Evolutionary conservation across 1,140 invertebrate genomes (phyloP).

Genomic region (Choristoneura fumiferana): DNA sequence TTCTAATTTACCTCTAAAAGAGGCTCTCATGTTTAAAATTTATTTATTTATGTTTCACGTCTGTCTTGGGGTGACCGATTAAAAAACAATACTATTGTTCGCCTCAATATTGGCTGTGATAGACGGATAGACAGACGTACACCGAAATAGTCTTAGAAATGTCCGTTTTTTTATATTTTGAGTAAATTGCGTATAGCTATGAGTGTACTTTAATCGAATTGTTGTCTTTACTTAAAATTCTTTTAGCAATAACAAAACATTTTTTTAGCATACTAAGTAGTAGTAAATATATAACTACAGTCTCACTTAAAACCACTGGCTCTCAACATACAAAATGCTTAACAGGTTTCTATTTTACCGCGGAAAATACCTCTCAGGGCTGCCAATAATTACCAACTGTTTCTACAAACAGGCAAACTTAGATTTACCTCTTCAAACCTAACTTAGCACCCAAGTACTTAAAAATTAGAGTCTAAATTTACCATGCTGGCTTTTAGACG

Average conservation of each 20-base stretch:
- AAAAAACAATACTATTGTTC: too few species aligned
- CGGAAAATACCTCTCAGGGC: conserved; percentile 29
- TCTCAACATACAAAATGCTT: conserved; percentile 11
- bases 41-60: not conserved
- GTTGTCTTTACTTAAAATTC: too few species aligned
- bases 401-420: conserved; percentile 32
- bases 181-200: too few species aligned
- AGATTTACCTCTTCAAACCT: conserved; percentile 11
- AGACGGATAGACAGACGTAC: too few species aligned
- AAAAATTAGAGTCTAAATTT: conserved; percentile 22
- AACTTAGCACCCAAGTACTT: not conserved
- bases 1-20: not conserved
- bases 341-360: conserved; percentile 4
- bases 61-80: too few species aligned
- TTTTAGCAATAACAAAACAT: too few species aligned
- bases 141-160: too few species aligned
- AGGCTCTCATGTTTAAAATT: not conserved
- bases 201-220: too few species aligned
- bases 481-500: not conserved
- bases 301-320: not conserved
- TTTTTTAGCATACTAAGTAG: too few species aligned
- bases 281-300: too few species aligned
- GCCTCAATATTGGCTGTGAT: too few species aligned
- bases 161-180: too few species aligned
- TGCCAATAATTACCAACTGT: conserved; percentile 53